phyloP scores from a whole-genome alignment of 1,140 invertebrate genomes.

The Drosophila chauvacae region DNA sequence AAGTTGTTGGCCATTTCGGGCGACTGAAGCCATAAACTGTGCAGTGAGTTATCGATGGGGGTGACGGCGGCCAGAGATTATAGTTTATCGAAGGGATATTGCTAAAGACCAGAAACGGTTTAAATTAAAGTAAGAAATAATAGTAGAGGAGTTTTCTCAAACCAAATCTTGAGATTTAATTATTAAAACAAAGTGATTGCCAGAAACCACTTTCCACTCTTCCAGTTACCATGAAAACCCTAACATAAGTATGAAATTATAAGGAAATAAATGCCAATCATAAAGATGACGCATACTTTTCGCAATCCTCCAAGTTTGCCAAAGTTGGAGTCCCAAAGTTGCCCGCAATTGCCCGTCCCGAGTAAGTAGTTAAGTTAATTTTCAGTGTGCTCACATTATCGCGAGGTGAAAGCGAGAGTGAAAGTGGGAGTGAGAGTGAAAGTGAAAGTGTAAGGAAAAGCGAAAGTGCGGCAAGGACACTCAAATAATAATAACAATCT shows the following conservation, averaged over 20 bases:
- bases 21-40: slow-evolving; percentile 25
- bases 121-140: neutral
- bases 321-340: slow-evolving; percentile 10
- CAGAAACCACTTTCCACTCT: neutral
- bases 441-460: neutral
- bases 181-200: neutral
- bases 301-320: neutral
- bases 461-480: slow-evolving; percentile 37
- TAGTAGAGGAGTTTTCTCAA: neutral
- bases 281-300: slow-evolving; percentile 28
- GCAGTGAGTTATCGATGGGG: slow-evolving; percentile 33
- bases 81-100: neutral
- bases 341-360: slow-evolving; percentile 9
- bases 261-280: slow-evolving; percentile 8
- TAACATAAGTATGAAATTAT: neutral
- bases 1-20: slow-evolving; percentile 42
- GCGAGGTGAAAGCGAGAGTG: slow-evolving; percentile 13
- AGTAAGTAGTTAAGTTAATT: slow-evolving; percentile 40
- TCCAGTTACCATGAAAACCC: neutral
- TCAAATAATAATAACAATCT: slow-evolving; percentile 55
- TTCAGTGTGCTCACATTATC: slow-evolving; percentile 17
- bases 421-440: neutral
- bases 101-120: neutral
- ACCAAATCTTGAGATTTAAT: neutral
- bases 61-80: slow-evolving; percentile 4